A percentile compares a stretch with the other conserved stretches of the same genome.
phyloP scores from a whole-genome alignment of 1,140 invertebrate genomes.

The Apis dorsata region DNA sequence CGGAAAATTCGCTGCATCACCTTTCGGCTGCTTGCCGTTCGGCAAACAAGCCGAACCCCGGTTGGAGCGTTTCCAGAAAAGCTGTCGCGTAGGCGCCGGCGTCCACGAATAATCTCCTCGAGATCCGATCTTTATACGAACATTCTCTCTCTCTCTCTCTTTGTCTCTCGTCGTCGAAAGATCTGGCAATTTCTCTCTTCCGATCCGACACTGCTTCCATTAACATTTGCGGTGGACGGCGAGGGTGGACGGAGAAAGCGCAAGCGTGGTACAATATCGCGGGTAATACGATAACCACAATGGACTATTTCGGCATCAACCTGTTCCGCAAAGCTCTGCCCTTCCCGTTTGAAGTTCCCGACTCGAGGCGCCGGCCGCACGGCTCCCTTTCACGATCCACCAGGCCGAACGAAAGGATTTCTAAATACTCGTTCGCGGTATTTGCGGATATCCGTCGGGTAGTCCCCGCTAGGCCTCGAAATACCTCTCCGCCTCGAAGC shows the following conservation, averaged over 20 bases:
- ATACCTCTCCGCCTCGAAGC: conserved; percentile 41
- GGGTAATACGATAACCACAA: conserved; percentile 46
- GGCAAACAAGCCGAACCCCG: conserved; percentile 56
- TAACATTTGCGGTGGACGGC: conserved; percentile 7
- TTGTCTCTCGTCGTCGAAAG: too few relatives aligned
- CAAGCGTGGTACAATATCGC: conserved; percentile 33
- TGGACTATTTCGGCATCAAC: conserved; percentile 37
- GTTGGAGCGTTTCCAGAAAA: conserved; percentile 65
- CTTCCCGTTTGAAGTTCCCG: conserved; percentile 55
- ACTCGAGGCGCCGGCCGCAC: conserved; percentile 5
- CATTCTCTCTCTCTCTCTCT: not conserved
- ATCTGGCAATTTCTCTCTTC: not conserved
- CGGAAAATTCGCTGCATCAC: conserved; percentile 68
- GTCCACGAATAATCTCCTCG: conserved; percentile 26
- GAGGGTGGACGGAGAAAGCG: not conserved
- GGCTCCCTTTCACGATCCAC: conserved; percentile 3
- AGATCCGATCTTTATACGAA: not conserved
- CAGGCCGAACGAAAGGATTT: conserved; percentile 25
- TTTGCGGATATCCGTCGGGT: conserved; percentile 63
- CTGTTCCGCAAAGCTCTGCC: conserved; percentile 28
- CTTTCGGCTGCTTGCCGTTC: conserved; percentile 53
- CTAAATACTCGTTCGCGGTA: conserved; percentile 61
- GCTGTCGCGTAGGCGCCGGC: conserved; percentile 48
- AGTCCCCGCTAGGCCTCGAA: conserved; percentile 44
- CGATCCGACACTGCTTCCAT: not conserved